Base-by-base conservation (phyloP, 2,888 invertebrate genomes). In the Dyspetes luteomarginatus region DNA sequence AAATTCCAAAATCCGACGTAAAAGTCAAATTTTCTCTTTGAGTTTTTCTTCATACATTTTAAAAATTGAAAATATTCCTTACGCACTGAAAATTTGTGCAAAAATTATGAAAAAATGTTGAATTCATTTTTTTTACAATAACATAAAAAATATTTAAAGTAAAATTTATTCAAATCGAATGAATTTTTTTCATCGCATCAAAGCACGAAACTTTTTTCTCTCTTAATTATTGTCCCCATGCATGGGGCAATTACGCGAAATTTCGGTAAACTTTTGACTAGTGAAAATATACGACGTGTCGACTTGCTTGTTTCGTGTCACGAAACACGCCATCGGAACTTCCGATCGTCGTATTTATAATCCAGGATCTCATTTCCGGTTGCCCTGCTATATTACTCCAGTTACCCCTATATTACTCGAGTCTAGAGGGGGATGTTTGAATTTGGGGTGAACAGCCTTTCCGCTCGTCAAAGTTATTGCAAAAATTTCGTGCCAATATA, bases 311-410 rank as follows among this genome's bases (percentile, higher is more conserved):
- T 81, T 73, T 52, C 74, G 41, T 19, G 79, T 75, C 71, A 43
- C 52, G 43, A 15, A 28, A 30, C 15, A 73, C 75, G 68, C 43
- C 55, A 75, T 72, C 75, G 56, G 45, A 9, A 30, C 26, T 78
- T 78, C 71, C 65, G 78, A 71, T 81, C 78, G 71, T 58, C 26
- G 50, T 75, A 72, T 79, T 73, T 52, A 67, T 79, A 15, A 58
- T 74, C 78, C n/a, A n/a, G 52, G 24, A 81, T 78, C 74, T 52
- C 17, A 43, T 26, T 67, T 75, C 67, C 62, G 62, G 55, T 22
- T 15, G 22, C 12, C 43, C 17, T 12, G 22, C 17, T 4, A 68
- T 24, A 41, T 50, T 17, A 48, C n/a, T n/a, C n/a, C n/a, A n/a
- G n/a, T n/a, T 71, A 60, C 22, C 36, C 24, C 45, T 48, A 48